phyloP scores from a whole-genome alignment of 1,140 invertebrate genomes.

The Drosophila sproati region DNA sequence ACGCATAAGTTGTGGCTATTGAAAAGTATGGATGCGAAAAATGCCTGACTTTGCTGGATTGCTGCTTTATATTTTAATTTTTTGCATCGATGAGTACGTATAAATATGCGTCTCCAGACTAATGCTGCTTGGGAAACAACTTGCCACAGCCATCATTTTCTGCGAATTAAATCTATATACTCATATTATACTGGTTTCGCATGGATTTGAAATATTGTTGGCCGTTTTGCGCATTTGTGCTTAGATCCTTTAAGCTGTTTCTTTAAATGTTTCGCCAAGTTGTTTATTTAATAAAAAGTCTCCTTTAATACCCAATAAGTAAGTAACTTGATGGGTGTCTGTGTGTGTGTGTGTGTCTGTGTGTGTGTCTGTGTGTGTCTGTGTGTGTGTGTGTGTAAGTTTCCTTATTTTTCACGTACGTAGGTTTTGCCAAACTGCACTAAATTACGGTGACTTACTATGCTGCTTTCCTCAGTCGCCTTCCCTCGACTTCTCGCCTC shows the following conservation, averaged over 20 bases:
- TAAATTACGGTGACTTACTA: conserved; percentile 70
- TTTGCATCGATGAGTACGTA: too few species aligned
- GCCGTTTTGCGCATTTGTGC: neutral
- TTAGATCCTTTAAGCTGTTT: conserved; percentile 14
- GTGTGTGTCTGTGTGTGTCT: conserved; percentile 25
- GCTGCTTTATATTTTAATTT: too few species aligned
- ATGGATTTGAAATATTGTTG: too few species aligned
- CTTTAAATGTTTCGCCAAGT: conserved; percentile 20
- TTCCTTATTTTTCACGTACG: conserved; percentile 65
- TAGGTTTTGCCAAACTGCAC: conserved; percentile 75
- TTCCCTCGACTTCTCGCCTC: conserved; percentile 16
- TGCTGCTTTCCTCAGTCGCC: neutral
- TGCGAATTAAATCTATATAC: too few species aligned
- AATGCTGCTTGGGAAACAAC: too few species aligned
- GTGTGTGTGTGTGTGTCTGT: conserved; percentile 38
- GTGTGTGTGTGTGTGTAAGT: conserved; percentile 19
- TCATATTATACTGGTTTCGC: too few species aligned
- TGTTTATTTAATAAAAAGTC: conserved; percentile 43
- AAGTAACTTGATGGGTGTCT: conserved; percentile 38
- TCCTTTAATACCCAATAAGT: conserved; percentile 33
- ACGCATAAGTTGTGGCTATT: conserved; percentile 33
- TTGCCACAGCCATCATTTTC: too few species aligned
- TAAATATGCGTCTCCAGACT: too few species aligned
- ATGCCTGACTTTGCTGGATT: neutral
- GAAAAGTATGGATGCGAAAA: conserved; percentile 12